A percentile compares a stretch with the other conserved stretches of the same genome.
phyloP scores from a whole-genome alignment of 2,888 invertebrate genomes.

The Toxonevra muliebris region DNA sequence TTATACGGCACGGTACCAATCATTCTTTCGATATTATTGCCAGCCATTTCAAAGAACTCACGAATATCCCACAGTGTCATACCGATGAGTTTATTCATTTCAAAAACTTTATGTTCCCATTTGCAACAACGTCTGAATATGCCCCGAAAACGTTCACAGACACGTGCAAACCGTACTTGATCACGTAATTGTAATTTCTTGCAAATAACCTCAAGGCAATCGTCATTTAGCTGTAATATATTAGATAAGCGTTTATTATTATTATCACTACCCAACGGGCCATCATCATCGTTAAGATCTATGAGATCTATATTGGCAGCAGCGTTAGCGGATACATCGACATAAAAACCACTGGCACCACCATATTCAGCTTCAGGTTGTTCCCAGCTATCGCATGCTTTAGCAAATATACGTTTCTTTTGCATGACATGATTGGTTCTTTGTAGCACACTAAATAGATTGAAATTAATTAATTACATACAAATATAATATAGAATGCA shows the following conservation, averaged over 20 bases:
- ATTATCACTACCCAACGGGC: not conserved
- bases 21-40: constrained; percentile 29
- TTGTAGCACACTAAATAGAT: constrained; percentile 9
- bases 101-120: constrained; percentile 23
- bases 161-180: constrained; percentile 31
- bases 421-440: constrained; percentile 19
- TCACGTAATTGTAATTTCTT: constrained; percentile 28
- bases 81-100: constrained; percentile 22
- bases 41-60: constrained; percentile 35
- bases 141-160: constrained; percentile 30
- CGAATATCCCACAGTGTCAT: constrained; percentile 37
- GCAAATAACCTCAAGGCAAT: constrained; percentile 34
- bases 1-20: constrained; percentile 31
- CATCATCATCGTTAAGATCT: constrained; percentile 12
- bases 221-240: constrained; percentile 32
- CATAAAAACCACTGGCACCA: not conserved
- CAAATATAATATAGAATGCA: not conserved
- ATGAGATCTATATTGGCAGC: constrained; percentile 15
- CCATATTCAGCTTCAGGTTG: constrained; percentile 30
- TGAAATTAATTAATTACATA: not conserved
- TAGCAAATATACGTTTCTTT: constrained; percentile 25
- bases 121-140: constrained; percentile 30
- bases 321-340: constrained; percentile 15
- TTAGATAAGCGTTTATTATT: constrained; percentile 1
- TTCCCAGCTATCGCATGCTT: constrained; percentile 37